These are phyloP conservation scores for Scleropages formosus DNA, from an alignment of 2,797 vertebrate genomes.

Conservation along the genomic window DNA sequence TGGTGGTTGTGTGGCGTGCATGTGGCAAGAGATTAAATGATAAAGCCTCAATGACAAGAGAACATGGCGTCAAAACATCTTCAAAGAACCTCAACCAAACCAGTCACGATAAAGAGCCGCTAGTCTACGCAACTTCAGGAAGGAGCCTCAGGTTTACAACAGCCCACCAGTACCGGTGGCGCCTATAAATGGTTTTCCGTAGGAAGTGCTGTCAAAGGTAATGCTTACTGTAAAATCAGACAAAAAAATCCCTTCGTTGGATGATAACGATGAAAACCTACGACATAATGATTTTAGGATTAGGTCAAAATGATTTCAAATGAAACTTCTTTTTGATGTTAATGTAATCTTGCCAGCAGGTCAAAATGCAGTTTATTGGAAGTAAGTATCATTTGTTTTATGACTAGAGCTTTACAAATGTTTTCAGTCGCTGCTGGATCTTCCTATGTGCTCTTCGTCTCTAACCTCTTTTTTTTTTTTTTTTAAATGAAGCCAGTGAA, in stretches of 20 bases:
- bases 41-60: not conserved
- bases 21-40: no score
- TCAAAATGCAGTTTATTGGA: no score
- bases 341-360: not conserved
- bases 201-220: not conserved
- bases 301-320: not conserved
- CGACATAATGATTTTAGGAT: no score
- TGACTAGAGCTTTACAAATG: not conserved
- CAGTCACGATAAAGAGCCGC: no score
- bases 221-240: no score
- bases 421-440: slow-evolving; percentile 32
- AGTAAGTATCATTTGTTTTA: no score
- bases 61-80: not conserved
- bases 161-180: not conserved
- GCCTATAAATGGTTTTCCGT: not conserved
- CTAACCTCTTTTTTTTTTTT: slow-evolving; percentile 55
- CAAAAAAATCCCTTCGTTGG: no score
- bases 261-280: no score
- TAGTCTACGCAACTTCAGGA: not conserved
- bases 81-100: not conserved
- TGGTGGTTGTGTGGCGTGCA: no score
- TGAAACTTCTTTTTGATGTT: no score
- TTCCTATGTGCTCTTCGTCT: slow-evolving; percentile 42
- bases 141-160: not conserved
- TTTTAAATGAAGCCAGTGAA: slow-evolving; percentile 45